These are phyloP conservation scores for Columba livia DNA, from an alignment of 2,113 vertebrate species.

Conservation along the genomic window DNA sequence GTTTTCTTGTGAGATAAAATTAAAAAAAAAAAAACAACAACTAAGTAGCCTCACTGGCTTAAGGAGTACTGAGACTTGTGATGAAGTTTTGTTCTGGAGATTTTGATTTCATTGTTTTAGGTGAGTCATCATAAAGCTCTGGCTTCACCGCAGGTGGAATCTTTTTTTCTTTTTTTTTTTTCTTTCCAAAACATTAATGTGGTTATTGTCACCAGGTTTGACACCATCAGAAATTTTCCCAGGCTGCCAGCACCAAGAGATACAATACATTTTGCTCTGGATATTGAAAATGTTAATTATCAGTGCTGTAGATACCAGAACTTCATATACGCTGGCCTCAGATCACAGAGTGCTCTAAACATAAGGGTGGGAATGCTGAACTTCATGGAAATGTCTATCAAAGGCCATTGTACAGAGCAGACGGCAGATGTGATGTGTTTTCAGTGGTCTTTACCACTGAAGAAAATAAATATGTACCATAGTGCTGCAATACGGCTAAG, in stretches of 20 bases:
- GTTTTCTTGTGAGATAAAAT: background rate
- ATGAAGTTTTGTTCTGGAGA: background rate
- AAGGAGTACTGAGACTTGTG: background rate
- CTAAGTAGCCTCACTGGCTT: background rate
- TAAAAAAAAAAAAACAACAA: background rate
- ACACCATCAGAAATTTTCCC: background rate
- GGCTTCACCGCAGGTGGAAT: background rate
- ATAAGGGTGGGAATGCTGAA: background rate
- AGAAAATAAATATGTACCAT: background rate
- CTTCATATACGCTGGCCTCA: background rate
- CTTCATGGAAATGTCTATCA: background rate
- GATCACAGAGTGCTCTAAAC: background rate
- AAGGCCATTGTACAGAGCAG: background rate
- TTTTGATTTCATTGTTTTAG: constrained; percentile 26
- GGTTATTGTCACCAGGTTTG: background rate
- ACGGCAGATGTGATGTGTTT: background rate
- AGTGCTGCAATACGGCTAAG: background rate
- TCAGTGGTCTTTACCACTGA: background rate
- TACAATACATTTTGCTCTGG: background rate
- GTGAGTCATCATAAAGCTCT: background rate
- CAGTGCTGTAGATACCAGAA: background rate
- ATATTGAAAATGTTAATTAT: background rate
- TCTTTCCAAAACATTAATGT: background rate
- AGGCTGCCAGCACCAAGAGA: background rate
- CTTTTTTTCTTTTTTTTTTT: background rate